Evolutionary conservation across 2,888 invertebrate species (phyloP).

Genomic region (Theristus sp.): DNA sequence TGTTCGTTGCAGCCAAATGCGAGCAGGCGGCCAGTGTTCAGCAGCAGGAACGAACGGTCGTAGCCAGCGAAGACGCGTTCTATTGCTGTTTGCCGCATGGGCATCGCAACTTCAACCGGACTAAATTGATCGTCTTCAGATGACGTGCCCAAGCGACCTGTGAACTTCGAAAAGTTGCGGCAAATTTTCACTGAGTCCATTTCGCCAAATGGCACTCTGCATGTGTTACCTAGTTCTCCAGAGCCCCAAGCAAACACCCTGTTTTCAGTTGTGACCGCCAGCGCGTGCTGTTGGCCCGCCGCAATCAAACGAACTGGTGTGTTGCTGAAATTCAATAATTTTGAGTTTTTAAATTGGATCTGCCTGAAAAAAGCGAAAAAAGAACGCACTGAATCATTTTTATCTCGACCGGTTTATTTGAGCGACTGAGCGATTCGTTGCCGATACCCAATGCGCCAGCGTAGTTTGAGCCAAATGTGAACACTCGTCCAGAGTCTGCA

Average conservation of each 20-base stretch:
- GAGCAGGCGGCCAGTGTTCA: not conserved
- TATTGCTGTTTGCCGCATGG: not conserved
- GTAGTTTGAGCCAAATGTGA: not conserved
- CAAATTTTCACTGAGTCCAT: not conserved
- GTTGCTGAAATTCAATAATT: not conserved
- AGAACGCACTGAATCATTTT: not conserved
- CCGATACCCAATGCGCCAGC: not conserved
- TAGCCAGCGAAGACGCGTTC: not conserved
- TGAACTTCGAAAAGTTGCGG: not conserved
- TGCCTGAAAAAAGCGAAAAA: not conserved
- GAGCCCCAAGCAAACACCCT: not conserved
- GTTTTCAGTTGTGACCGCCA: not conserved
- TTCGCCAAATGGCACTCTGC: too few relatives aligned
- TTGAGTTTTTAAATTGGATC: not conserved
- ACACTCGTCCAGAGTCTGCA: not conserved
- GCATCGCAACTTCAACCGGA: not conserved
- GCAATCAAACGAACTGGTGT: not conserved
- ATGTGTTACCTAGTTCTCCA: not conserved
- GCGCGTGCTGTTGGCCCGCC: not conserved
- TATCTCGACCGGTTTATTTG: not conserved
- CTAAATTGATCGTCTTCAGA: not conserved
- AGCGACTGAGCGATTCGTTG: not conserved
- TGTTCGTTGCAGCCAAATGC: not conserved
- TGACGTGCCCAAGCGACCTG: not conserved
- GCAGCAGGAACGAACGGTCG: not conserved